Evolutionary conservation across 1,140 invertebrate genomes (phyloP).

Genomic region (Caenorhabditis briggsae): DNA sequence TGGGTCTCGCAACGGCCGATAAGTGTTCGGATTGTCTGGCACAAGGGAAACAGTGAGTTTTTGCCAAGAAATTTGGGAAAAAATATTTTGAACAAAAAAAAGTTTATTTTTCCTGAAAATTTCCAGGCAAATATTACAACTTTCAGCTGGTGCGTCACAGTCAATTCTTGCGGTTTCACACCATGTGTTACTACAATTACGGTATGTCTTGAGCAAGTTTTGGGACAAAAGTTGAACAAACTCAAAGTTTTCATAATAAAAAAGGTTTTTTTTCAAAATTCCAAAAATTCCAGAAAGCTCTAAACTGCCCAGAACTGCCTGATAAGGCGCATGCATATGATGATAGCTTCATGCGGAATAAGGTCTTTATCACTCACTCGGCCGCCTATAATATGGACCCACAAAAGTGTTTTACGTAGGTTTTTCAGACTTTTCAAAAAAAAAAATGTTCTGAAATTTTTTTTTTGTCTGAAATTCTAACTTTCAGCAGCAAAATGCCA

Average conservation of each 20-base stretch:
- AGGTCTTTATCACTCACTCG: conserved; percentile 25
- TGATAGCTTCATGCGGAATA: conserved; percentile 13
- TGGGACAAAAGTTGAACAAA: no score
- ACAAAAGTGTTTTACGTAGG: conserved; percentile 43
- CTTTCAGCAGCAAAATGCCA: conserved; percentile 49
- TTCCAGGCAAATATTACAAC: no score
- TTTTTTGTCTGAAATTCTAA: background rate
- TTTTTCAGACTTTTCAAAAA: background rate
- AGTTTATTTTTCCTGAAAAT: no score
- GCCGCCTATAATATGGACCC: conserved; percentile 43
- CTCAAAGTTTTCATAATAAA: no score
- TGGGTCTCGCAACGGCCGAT: conserved; percentile 42
- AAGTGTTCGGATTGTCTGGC: conserved; percentile 44
- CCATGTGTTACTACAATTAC: conserved; percentile 49
- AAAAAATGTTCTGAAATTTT: background rate
- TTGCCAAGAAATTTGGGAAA: no score
- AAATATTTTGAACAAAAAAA: no score
- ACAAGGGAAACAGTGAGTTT: conserved; percentile 35
- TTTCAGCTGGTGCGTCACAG: conserved; percentile 39
- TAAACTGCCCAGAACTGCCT: conserved; percentile 21
- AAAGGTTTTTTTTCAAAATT: background rate
- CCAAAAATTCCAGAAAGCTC: background rate
- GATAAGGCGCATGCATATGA: conserved; percentile 37
- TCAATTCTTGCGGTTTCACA: conserved; percentile 10
- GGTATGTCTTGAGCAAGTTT: background rate